These are phyloP conservation scores for Callopanchax toddi DNA, from an alignment of 2,113 vertebrate species.

Conservation along the genomic window DNA sequence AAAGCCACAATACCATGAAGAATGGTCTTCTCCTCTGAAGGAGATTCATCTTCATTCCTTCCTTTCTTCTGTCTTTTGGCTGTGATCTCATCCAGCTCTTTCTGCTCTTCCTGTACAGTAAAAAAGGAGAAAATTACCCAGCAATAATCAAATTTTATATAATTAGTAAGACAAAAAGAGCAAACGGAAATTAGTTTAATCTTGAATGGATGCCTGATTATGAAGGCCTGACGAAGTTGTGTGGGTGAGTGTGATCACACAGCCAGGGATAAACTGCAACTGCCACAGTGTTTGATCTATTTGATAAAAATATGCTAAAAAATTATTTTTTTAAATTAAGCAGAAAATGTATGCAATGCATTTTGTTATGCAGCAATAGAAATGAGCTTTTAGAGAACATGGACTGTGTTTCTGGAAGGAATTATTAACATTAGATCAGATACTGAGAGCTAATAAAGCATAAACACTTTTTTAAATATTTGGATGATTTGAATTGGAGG, in stretches of 20 bases:
- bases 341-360: background rate
- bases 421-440: background rate
- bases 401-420: background rate
- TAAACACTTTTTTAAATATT: background rate
- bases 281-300: background rate
- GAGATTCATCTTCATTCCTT: conserved; percentile 92
- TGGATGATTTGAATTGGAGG: background rate
- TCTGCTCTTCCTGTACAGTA: conserved; percentile 89
- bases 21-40: conserved; percentile 95
- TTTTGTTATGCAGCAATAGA: background rate
- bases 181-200: background rate
- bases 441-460: no score
- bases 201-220: background rate
- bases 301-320: conserved; percentile 1
- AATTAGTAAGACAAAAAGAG: background rate
- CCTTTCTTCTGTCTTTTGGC: conserved; percentile 98
- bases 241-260: background rate
- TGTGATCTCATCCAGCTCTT: conserved; percentile 95
- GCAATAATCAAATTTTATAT: background rate
- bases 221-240: background rate
- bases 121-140: conserved; percentile 9
- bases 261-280: background rate
- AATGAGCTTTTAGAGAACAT: no score
- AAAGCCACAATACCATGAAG: conserved; percentile 86
- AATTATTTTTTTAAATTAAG: background rate